Percentiles rank a stretch among this genome's conserved stretches.
These are phyloP conservation scores for Molorchus minor DNA, from an alignment of 2,888 invertebrate genomes.

Conservation along the genomic window DNA sequence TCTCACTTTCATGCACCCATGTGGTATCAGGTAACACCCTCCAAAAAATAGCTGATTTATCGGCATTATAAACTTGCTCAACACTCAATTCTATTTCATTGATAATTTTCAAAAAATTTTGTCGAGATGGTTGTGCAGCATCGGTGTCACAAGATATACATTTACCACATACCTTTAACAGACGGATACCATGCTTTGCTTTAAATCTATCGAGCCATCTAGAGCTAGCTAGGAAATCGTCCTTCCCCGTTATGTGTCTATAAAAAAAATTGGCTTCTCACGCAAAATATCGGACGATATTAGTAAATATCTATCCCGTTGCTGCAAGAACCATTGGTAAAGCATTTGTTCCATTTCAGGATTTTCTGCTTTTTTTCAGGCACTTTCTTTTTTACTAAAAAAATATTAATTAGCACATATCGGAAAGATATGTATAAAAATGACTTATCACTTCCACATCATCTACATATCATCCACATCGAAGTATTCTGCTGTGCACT, in stretches of 20 bases:
- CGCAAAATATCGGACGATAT: slow-evolving; percentile 36
- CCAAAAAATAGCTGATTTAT: slow-evolving; percentile 39
- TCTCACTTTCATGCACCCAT: slow-evolving; percentile 33
- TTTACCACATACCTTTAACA: slow-evolving; percentile 39
- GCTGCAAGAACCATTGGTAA: slow-evolving; percentile 36
- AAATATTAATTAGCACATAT: not conserved
- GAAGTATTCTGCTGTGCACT: slow-evolving; percentile 12
- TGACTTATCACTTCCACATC: slow-evolving; percentile 12
- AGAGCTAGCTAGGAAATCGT: slow-evolving; percentile 37
- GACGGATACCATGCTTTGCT: slow-evolving; percentile 36
- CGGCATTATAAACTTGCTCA: slow-evolving; percentile 42
- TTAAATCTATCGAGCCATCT: slow-evolving; percentile 45
- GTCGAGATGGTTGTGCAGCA: slow-evolving; percentile 32
- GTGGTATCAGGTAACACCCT: slow-evolving; percentile 36
- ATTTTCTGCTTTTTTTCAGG: slow-evolving; percentile 30
- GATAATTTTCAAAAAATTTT: slow-evolving; percentile 22
- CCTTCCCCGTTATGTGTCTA: slow-evolving; percentile 33
- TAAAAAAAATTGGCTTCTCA: slow-evolving; percentile 38
- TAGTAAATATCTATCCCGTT: slow-evolving; percentile 29
- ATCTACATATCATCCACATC: not conserved
- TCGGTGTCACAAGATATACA: slow-evolving; percentile 37
- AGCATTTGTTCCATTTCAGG: slow-evolving; percentile 33
- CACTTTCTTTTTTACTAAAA: slow-evolving; percentile 28
- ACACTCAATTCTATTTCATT: slow-evolving; percentile 27
- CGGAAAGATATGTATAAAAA: slow-evolving; percentile 1